A percentile compares a stretch with the other conserved stretches of the same genome.
These are phyloP conservation scores for Pogonomyrmex barbatus DNA, from an alignment of 1,140 invertebrate species.

Conservation along the genomic window DNA sequence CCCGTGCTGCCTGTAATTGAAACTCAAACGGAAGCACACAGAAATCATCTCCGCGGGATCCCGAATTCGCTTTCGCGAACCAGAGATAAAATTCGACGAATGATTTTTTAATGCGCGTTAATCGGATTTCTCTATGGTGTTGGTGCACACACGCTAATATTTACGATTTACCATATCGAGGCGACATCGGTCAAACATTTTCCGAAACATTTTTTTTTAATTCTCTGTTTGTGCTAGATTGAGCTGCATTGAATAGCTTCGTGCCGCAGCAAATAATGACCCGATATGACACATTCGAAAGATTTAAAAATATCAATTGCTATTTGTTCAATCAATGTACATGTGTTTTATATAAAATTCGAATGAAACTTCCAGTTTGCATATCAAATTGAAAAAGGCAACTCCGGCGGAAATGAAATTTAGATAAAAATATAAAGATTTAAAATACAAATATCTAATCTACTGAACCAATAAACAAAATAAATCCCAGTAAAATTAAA, in stretches of 20 bases:
- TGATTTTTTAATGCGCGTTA: constrained; percentile 77
- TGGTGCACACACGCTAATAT: constrained; percentile 26
- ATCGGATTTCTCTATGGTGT: constrained; percentile 39
- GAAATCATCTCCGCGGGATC: constrained; percentile 9
- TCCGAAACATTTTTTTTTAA: constrained; percentile 19
- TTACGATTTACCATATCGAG: constrained; percentile 42
- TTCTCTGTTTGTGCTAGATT: neutral
- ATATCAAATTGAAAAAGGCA: neutral
- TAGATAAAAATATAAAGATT: neutral
- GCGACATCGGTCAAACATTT: constrained; percentile 36
- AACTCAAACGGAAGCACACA: constrained; percentile 26
- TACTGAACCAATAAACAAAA: neutral
- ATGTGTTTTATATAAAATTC: neutral
- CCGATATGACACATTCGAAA: constrained; percentile 26
- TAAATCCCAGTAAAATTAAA: constrained; percentile 2
- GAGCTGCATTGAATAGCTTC: constrained; percentile 2
- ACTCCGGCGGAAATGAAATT: neutral
- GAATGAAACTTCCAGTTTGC: neutral
- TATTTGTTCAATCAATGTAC: neutral
- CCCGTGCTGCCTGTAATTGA: constrained; percentile 33
- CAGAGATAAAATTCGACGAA: constrained; percentile 54
- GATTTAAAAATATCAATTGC: constrained; percentile 11
- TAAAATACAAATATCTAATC: neutral
- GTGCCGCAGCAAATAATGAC: constrained; percentile 39
- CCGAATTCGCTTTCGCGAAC: neutral